Percentiles rank a stretch among this genome's conserved stretches.
These are phyloP conservation scores for Carposina sasakii DNA, from an alignment of 1,140 invertebrate species.

Conservation along the genomic window DNA sequence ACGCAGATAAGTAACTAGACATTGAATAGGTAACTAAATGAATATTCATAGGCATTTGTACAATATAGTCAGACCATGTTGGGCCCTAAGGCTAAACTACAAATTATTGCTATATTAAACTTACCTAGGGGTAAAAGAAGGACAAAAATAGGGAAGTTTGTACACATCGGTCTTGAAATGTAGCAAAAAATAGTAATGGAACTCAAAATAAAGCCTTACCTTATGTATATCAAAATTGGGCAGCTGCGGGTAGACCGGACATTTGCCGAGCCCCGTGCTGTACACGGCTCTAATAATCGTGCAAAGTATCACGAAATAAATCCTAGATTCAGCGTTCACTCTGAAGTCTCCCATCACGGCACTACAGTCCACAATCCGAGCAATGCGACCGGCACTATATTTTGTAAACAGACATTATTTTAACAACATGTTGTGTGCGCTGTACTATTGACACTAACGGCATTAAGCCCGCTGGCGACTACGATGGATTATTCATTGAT, in stretches of 20 bases:
- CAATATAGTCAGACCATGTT: too few species aligned
- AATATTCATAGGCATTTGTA: too few species aligned
- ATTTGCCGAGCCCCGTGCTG: slow-evolving; percentile 73
- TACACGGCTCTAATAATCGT: slow-evolving; percentile 31
- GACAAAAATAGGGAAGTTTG: too few species aligned
- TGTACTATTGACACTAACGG: background rate
- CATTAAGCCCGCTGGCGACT: too few species aligned
- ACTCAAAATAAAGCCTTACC: slow-evolving; percentile 54
- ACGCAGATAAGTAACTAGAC: too few species aligned
- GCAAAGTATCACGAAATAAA: slow-evolving; percentile 35
- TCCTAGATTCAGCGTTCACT: slow-evolving; percentile 22
- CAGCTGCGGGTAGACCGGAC: slow-evolving; percentile 74
- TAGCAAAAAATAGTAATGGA: too few species aligned
- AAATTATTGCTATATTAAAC: too few species aligned
- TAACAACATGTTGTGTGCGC: slow-evolving; percentile 21
- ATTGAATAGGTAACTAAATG: too few species aligned
- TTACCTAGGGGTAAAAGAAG: too few species aligned
- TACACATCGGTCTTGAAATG: too few species aligned
- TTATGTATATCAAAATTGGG: slow-evolving; percentile 74
- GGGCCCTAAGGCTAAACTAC: too few species aligned
- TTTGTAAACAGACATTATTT: slow-evolving; percentile 51
- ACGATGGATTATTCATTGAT: too few species aligned
- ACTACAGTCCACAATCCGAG: slow-evolving; percentile 10
- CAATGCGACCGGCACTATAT: slow-evolving; percentile 19
- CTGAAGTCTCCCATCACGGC: slow-evolving; percentile 54